Conservation (phyloP, 2,797 vertebrate genomes). For the Pithecia hirsuta region DNA sequence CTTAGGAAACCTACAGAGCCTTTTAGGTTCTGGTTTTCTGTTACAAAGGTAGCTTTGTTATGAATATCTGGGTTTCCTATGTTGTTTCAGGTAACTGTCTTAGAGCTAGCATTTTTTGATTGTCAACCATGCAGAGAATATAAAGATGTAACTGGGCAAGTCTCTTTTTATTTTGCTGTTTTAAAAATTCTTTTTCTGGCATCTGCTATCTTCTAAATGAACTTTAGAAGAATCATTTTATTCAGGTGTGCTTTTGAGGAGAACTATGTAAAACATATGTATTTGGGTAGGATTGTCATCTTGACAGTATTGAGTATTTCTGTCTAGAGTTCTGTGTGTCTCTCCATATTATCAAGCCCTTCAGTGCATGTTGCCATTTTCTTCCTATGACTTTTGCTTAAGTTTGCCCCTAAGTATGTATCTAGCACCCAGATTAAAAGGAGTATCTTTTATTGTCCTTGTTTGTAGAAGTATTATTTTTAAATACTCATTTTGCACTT, state of each 20-base stretch:
- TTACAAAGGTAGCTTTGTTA: neutral
- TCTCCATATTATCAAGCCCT: neutral
- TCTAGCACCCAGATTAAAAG: neutral
- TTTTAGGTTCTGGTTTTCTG: neutral
- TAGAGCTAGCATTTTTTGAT: neutral
- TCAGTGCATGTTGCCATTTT: neutral
- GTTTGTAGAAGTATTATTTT: neutral
- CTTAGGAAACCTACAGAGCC: neutral
- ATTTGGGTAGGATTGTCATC: neutral
- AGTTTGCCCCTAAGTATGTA: neutral
- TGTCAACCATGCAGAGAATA: neutral
- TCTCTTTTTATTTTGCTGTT: neutral
- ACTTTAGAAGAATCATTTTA: constrained; percentile 1
- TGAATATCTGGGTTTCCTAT: neutral
- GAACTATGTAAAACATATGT: neutral
- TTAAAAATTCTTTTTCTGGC: neutral
- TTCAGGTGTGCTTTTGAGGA: constrained; percentile 13
- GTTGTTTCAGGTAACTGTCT: neutral
- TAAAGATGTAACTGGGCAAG: neutral
- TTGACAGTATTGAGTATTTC: neutral
- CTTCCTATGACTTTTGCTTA: neutral
- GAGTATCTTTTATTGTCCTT: neutral
- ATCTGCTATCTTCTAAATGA: neutral
- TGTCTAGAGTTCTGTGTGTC: neutral
- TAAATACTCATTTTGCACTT: neutral